These are phyloP conservation scores for Centropus bengalensis DNA, from an alignment of 2,113 vertebrate species.

Conservation along the genomic window DNA sequence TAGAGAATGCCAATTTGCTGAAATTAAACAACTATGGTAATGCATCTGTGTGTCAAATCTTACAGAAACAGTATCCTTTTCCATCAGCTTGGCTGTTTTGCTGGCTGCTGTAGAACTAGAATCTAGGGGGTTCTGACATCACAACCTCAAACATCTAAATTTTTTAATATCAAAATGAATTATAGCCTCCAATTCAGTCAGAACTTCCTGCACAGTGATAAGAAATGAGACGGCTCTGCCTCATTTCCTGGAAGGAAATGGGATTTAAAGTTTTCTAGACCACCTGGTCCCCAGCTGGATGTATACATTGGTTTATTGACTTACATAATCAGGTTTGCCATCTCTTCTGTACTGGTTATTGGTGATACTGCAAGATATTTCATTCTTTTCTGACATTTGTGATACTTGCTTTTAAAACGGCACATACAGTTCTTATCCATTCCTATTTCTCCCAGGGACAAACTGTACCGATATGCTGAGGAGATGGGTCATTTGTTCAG, in stretches of 20 bases:
- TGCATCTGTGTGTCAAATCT: neutral
- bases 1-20: neutral
- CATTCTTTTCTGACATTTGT: neutral
- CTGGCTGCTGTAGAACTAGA: neutral
- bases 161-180: neutral
- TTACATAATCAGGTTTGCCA: neutral
- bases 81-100: neutral
- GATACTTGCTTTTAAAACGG: neutral
- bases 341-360: neutral
- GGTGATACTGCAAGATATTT: neutral
- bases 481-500: neutral
- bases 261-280: neutral
- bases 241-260: neutral
- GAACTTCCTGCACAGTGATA: neutral
- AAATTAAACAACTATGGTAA: neutral
- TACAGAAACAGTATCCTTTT: neutral
- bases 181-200: neutral
- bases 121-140: neutral
- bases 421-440: neutral
- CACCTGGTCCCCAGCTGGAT: neutral
- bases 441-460: neutral
- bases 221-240: neutral
- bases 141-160: neutral
- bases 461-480: neutral
- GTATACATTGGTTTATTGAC: neutral